Evolutionary conservation across 2,888 invertebrate genomes (phyloP).

Genomic region (Allygus modestus): DNA sequence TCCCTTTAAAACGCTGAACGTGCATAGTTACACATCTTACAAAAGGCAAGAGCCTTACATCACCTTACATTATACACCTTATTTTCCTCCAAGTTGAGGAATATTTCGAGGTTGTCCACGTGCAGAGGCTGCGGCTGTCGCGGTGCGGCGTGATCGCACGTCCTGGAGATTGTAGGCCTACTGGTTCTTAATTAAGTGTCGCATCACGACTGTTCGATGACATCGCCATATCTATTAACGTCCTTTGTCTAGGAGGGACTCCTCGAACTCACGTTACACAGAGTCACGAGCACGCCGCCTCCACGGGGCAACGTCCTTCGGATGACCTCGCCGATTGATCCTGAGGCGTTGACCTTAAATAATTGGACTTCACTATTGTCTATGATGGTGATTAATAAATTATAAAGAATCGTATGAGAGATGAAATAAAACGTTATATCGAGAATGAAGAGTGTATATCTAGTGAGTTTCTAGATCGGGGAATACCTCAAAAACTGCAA

Average conservation of each 20-base stretch:
- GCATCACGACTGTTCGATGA: constrained; percentile 55
- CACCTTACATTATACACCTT: too few species aligned
- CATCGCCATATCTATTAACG: constrained; percentile 47
- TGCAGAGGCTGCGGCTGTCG: neutral
- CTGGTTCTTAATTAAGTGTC: constrained; percentile 55
- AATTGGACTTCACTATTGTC: constrained; percentile 14
- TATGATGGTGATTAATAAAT: neutral
- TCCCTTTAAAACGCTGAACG: too few species aligned
- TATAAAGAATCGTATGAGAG: neutral
- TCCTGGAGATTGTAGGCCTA: constrained; percentile 37
- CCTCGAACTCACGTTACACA: neutral
- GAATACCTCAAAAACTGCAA: too few species aligned
- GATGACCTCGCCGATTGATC: constrained; percentile 23
- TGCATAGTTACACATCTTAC: too few species aligned
- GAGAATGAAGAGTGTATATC: too few species aligned
- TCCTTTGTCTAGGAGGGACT: constrained; percentile 51
- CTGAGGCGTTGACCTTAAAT: constrained; percentile 30
- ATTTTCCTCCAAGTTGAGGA: too few species aligned
- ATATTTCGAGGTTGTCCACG: neutral
- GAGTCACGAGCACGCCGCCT: constrained; percentile 47
- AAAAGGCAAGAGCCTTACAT: too few species aligned
- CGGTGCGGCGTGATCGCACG: neutral
- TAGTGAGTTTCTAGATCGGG: too few species aligned
- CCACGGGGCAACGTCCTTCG: constrained; percentile 51
- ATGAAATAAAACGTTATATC: too few species aligned